Conservation (phyloP, 2,113 vertebrate genomes). For the Corydoras maculifer region DNA sequence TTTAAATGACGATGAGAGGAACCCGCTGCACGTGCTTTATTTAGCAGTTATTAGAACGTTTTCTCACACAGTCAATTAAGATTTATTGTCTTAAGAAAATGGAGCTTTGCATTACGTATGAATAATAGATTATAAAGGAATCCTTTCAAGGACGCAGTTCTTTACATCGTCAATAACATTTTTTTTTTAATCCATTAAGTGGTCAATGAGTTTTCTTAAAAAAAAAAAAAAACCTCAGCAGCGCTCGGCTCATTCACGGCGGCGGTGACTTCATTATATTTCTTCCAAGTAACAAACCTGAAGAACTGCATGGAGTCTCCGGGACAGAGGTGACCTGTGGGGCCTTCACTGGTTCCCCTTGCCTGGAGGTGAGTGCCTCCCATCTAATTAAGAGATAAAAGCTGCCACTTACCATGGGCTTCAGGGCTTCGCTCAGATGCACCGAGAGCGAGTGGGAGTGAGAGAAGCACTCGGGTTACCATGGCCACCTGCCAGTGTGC, state of each 20-base stretch:
- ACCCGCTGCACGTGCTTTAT: too few relatives aligned
- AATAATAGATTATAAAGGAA: too few relatives aligned
- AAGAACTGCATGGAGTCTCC: slow-evolving; percentile 7
- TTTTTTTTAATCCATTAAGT: too few relatives aligned
- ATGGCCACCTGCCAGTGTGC: slow-evolving; percentile 83
- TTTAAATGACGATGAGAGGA: too few relatives aligned
- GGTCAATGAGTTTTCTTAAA: too few relatives aligned
- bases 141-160: too few relatives aligned
- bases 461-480: slow-evolving; percentile 74
- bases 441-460: slow-evolving; percentile 12
- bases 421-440: slow-evolving; percentile 46
- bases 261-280: slow-evolving; percentile 2
- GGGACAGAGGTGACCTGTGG: slow-evolving; percentile 46
- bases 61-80: too few relatives aligned
- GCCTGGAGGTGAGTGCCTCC: slow-evolving; percentile 63
- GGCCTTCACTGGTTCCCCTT: slow-evolving; percentile 55
- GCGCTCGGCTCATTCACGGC: not conserved
- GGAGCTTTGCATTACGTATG: too few relatives aligned
- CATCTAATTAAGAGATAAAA: slow-evolving; percentile 79
- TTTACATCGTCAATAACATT: too few relatives aligned
- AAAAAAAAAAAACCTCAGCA: too few relatives aligned
- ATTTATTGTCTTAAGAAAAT: too few relatives aligned
- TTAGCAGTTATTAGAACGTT: too few relatives aligned
- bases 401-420: slow-evolving; percentile 71
- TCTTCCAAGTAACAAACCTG: slow-evolving; percentile 2